A percentile compares a stretch with the other conserved stretches of the same genome.
phyloP scores from a whole-genome alignment of 2,797 vertebrate species.

The Phataginus tetradactyla region DNA sequence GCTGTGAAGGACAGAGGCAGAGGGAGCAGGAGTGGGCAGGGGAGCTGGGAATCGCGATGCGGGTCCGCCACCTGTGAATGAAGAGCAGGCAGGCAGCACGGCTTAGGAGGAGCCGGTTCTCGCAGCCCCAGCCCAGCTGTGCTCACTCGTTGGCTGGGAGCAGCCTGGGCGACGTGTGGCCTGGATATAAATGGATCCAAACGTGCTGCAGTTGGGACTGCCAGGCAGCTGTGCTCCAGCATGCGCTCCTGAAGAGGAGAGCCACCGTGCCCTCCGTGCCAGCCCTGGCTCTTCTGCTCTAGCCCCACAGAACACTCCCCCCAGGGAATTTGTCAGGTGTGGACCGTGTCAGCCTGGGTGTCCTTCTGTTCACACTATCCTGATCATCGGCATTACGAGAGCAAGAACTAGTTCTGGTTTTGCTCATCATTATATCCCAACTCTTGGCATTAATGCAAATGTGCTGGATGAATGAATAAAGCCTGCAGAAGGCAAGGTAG shows the following conservation, averaged over 20 bases:
- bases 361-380: background rate
- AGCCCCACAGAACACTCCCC: background rate
- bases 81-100: too few relatives aligned
- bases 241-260: background rate
- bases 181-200: background rate
- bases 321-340: background rate
- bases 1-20: background rate
- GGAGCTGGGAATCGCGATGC: background rate
- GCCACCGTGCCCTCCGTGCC: too few relatives aligned
- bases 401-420: background rate
- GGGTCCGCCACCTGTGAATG: background rate
- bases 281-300: background rate
- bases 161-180: background rate
- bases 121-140: too few relatives aligned
- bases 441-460: background rate
- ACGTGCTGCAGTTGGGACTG: background rate
- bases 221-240: too few relatives aligned
- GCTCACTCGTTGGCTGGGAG: background rate
- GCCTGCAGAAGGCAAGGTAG: background rate
- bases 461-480: background rate
- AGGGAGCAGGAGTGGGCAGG: background rate
- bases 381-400: background rate
- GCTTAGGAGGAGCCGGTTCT: background rate
- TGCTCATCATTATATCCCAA: background rate
- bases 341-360: background rate